Percentiles rank a stretch among this genome's conserved stretches.
These are phyloP conservation scores for Tauraco hartlaubi DNA, from an alignment of 2,797 vertebrate genomes.

Conservation along the genomic window DNA sequence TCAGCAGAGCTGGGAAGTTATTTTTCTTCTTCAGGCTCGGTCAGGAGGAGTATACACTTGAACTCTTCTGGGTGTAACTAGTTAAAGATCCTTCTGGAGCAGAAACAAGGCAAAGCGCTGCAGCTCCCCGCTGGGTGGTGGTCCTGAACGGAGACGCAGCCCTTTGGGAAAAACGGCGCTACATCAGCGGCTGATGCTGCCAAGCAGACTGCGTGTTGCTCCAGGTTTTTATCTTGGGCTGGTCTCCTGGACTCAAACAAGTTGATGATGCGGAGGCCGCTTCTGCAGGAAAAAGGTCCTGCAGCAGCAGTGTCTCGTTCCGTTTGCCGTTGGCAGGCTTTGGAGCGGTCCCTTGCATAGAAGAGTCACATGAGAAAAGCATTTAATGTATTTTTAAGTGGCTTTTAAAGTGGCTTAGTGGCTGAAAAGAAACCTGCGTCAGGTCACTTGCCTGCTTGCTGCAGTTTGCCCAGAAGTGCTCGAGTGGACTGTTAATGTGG, in stretches of 20 bases:
- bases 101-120: neutral
- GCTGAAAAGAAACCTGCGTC: neutral
- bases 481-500: neutral
- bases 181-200: neutral
- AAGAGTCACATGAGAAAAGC: slow-evolving; percentile 46
- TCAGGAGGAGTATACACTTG: neutral
- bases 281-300: neutral
- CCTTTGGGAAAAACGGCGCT: neutral
- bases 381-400: slow-evolving; percentile 55
- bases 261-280: neutral
- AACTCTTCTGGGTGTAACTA: neutral
- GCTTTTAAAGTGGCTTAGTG: slow-evolving; percentile 45
- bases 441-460: neutral
- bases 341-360: neutral
- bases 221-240: neutral
- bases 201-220: neutral
- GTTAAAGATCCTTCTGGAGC: neutral
- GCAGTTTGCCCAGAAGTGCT: slow-evolving; percentile 25
- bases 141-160: neutral
- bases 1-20: slow-evolving; percentile 1
- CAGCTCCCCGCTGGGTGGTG: neutral
- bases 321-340: slow-evolving; percentile 30
- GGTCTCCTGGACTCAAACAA: neutral
- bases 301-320: neutral
- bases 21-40: neutral